Evolutionary conservation across 2,113 vertebrate species (phyloP).

Genomic region (Mungos mungo): DNA sequence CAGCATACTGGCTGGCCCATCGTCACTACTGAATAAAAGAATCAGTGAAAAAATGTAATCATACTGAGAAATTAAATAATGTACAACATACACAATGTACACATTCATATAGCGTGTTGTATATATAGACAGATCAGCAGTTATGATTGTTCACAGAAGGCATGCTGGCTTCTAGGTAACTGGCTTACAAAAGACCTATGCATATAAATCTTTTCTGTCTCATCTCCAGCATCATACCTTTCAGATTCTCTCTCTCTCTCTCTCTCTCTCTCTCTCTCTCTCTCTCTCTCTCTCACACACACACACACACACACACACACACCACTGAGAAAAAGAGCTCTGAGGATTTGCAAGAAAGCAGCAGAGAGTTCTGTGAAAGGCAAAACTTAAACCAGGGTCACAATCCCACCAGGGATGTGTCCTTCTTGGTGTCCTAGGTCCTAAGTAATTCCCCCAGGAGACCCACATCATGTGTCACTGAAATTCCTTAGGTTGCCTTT

Average conservation of each 20-base stretch:
- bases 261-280: too few relatives aligned
- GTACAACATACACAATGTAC: neutral
- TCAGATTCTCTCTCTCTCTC: neutral
- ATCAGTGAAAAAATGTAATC: neutral
- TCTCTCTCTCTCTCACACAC: too few relatives aligned
- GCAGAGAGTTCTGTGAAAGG: neutral
- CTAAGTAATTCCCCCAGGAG: neutral
- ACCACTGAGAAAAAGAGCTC: neutral
- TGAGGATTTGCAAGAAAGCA: neutral
- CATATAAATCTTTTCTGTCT: neutral
- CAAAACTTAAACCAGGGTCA: neutral
- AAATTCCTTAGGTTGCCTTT: neutral
- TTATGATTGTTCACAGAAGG: neutral
- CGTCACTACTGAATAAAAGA: neutral
- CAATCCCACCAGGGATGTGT: neutral
- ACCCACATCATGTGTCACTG: neutral
- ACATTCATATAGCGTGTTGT: neutral
- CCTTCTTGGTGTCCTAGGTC: neutral
- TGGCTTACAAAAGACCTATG: neutral
- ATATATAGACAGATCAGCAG: neutral
- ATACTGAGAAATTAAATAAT: neutral
- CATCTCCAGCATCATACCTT: neutral
- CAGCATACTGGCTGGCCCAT: neutral
- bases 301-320: too few relatives aligned
- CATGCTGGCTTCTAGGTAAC: neutral